Evolutionary conservation across 2,888 invertebrate genomes (phyloP).

Genomic region (Lasioglossum oenotherae): DNA sequence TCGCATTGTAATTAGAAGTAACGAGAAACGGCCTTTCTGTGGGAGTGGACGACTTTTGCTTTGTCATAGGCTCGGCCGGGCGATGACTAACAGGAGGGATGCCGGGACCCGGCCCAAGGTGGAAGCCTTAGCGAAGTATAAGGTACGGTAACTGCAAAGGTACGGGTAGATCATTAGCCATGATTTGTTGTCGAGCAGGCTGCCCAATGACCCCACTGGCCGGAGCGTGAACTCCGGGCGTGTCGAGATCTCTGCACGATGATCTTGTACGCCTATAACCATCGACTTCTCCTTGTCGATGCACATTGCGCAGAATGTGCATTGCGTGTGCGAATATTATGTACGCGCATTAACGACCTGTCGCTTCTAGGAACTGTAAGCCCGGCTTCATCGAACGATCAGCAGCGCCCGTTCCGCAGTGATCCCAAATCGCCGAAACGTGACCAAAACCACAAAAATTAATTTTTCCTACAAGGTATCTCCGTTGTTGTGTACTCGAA

Average conservation of each 20-base stretch:
- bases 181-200: slow-evolving; percentile 84
- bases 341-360: slow-evolving; percentile 44
- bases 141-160: slow-evolving; percentile 78
- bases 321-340: slow-evolving; percentile 52
- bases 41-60: slow-evolving; percentile 69
- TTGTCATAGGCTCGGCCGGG: slow-evolving; percentile 60
- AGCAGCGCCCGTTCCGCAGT: neutral
- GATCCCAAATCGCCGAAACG: neutral
- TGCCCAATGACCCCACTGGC: slow-evolving; percentile 83
- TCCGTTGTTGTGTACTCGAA: no score
- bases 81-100: slow-evolving; percentile 57
- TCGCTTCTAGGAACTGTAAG: slow-evolving; percentile 50
- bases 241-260: slow-evolving; percentile 75
- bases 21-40: slow-evolving; percentile 52
- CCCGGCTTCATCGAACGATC: neutral
- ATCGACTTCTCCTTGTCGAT: slow-evolving; percentile 68
- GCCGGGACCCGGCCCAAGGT: slow-evolving; percentile 45
- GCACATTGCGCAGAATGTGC: slow-evolving; percentile 42
- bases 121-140: slow-evolving; percentile 65
- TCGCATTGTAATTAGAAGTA: slow-evolving; percentile 64
- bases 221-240: slow-evolving; percentile 79
- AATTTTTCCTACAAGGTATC: neutral
- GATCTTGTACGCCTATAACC: slow-evolving; percentile 73
- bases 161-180: slow-evolving; percentile 84
- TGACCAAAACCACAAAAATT: neutral